These are phyloP conservation scores for Drosophila kanekoi DNA, from an alignment of 2,888 invertebrate genomes.

Conservation along the genomic window DNA sequence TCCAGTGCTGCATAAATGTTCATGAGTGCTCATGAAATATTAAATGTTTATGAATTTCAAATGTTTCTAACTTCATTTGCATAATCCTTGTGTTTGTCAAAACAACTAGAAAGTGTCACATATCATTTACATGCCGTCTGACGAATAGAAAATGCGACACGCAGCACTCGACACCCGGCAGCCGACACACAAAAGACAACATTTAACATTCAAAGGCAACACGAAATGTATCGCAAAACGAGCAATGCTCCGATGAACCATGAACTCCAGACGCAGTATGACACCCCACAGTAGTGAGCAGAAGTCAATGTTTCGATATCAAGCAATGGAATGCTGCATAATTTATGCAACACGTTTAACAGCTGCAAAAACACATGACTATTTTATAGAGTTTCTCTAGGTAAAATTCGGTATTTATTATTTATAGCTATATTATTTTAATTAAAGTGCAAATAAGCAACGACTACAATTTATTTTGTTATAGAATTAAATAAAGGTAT, in stretches of 20 bases:
- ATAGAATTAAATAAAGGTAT: too few species aligned
- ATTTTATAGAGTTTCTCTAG: not conserved
- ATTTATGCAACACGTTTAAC: slow-evolving; percentile 23
- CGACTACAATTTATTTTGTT: too few species aligned
- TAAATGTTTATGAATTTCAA: slow-evolving; percentile 72
- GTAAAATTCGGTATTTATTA: not conserved
- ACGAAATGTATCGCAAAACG: slow-evolving; percentile 16
- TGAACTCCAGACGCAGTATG: not conserved
- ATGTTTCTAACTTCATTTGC: slow-evolving; percentile 63
- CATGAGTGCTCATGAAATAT: slow-evolving; percentile 66
- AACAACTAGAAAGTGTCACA: slow-evolving; percentile 56
- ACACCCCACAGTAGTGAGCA: not conserved
- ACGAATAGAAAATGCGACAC: slow-evolving; percentile 23
- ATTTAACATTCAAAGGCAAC: slow-evolving; percentile 12
- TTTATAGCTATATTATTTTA: not conserved
- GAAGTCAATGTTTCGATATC: not conserved
- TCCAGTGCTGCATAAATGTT: slow-evolving; percentile 53
- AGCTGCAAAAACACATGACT: not conserved
- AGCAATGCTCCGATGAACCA: slow-evolving; percentile 7
- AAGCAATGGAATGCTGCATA: slow-evolving; percentile 7
- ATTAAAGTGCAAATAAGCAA: not conserved
- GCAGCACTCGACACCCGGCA: slow-evolving; percentile 4
- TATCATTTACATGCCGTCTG: slow-evolving; percentile 50
- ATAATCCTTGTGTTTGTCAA: slow-evolving; percentile 63
- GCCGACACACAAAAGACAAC: not conserved